Percentiles rank a stretch among this genome's conserved stretches.
phyloP scores from a whole-genome alignment of 2,888 invertebrate species.

The Agrochola lota region DNA sequence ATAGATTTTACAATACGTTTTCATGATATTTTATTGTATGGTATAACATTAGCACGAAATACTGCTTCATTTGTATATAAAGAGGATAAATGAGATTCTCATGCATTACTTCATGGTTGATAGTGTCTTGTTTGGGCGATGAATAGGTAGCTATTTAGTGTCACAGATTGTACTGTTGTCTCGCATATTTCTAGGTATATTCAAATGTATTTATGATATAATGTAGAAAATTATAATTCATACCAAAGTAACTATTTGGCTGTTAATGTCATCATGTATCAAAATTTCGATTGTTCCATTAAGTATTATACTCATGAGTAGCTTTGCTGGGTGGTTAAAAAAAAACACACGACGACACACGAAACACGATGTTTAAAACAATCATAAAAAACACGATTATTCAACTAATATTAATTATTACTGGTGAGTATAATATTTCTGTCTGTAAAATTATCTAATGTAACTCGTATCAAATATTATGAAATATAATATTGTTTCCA shows the following conservation, averaged over 20 bases:
- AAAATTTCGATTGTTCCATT: conserved; percentile 71
- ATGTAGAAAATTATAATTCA: conserved; percentile 71
- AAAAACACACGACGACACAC: too few relatives aligned
- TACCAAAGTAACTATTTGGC: conserved; percentile 82
- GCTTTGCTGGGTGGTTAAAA: conserved; percentile 22
- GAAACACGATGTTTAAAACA: not conserved
- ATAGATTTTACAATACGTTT: conserved; percentile 40
- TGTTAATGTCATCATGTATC: conserved; percentile 75
- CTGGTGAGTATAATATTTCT: conserved; percentile 63
- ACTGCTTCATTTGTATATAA: conserved; percentile 74
- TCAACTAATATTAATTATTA: conserved; percentile 39
- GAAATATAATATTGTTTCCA: conserved; percentile 60
- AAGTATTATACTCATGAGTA: conserved; percentile 58
- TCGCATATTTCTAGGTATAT: conserved; percentile 69
- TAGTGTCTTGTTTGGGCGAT: conserved; percentile 60
- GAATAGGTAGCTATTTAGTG: conserved; percentile 66
- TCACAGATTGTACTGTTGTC: conserved; percentile 67
- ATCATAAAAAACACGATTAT: conserved; percentile 14
- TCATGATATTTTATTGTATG: conserved; percentile 41
- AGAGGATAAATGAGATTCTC: conserved; percentile 66
- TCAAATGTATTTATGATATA: conserved; percentile 69
- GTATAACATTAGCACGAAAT: conserved; percentile 67
- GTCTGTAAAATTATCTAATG: conserved; percentile 63
- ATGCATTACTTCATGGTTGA: conserved; percentile 60
- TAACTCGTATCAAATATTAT: conserved; percentile 56